Percentiles rank a stretch among this genome's conserved stretches.
These are phyloP conservation scores for Gavia stellata DNA, from an alignment of 2,113 vertebrate species.

Conservation along the genomic window DNA sequence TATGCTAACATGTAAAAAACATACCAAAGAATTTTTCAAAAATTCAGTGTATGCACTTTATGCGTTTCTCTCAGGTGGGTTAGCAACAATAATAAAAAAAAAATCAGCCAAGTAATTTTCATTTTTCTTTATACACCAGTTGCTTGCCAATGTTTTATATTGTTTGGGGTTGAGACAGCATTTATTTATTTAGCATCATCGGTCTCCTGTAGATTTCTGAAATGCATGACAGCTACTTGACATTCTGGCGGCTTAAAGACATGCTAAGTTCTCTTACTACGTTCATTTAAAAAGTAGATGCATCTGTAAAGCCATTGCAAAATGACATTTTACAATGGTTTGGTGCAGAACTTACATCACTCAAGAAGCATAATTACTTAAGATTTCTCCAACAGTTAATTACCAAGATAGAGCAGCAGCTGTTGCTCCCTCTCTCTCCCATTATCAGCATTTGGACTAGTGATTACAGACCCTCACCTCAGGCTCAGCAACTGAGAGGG, in stretches of 20 bases:
- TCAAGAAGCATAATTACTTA: neutral
- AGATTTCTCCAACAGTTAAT: neutral
- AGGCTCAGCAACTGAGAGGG: neutral
- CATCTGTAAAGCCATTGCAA: neutral
- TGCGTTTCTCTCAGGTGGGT: neutral
- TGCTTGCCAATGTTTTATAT: neutral
- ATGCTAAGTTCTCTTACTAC: neutral
- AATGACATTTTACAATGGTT: neutral
- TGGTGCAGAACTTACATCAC: neutral
- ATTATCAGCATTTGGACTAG: neutral
- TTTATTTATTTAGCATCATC: neutral
- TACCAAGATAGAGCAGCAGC: neutral
- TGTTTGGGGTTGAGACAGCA: neutral
- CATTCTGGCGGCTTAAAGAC: neutral
- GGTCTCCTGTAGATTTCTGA: neutral
- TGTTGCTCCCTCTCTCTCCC: neutral
- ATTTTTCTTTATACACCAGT: neutral
- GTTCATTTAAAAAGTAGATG: neutral
- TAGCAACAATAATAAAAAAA: neutral
- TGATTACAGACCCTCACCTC: rapidly evolving
- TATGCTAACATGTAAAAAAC: neutral
- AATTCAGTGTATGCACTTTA: neutral
- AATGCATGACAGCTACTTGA: neutral
- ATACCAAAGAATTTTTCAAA: neutral
- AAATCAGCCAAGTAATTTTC: neutral